Conservation (phyloP, 2,888 invertebrate species). For the Salticus scenicus region DNA sequence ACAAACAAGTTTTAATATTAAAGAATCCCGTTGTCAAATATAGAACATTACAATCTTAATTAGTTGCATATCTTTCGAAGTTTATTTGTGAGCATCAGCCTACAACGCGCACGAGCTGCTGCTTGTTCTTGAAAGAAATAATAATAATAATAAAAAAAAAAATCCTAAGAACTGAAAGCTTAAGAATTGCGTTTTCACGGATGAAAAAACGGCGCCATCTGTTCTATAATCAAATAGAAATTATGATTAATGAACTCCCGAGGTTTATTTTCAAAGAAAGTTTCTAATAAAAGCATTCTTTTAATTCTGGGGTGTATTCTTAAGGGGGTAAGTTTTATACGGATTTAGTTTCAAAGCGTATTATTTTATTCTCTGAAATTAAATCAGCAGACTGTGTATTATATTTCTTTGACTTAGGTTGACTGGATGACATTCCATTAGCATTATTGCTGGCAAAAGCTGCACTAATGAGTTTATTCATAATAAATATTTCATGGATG, state of each 20-base stretch:
- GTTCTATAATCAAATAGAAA: slow-evolving; percentile 8
- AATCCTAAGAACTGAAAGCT: not conserved
- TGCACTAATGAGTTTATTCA: not conserved
- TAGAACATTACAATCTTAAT: slow-evolving; percentile 14
- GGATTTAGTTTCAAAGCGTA: not conserved
- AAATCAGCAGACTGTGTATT: not conserved
- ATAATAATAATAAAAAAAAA: too few species aligned
- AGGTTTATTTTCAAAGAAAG: slow-evolving; percentile 1
- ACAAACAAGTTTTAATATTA: not conserved
- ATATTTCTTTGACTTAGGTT: not conserved
- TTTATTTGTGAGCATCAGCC: not conserved
- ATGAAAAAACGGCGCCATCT: slow-evolving; percentile 12
- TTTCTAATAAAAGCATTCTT: slow-evolving; percentile 7
- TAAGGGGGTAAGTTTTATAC: slow-evolving; percentile 5
- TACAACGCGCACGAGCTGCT: not conserved
- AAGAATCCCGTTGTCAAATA: not conserved
- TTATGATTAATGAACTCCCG: slow-evolving; percentile 9
- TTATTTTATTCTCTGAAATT: not conserved
- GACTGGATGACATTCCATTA: not conserved
- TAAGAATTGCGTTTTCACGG: not conserved
- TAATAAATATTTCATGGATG: too few species aligned
- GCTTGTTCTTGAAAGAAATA: not conserved
- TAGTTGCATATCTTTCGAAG: not conserved
- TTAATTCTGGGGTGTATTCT: slow-evolving; percentile 3
- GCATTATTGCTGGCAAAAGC: not conserved